A percentile compares a stretch with the other conserved stretches of the same genome.
Conservation (phyloP, 2,797 vertebrate species). For the Gymnodraco acuticeps region DNA sequence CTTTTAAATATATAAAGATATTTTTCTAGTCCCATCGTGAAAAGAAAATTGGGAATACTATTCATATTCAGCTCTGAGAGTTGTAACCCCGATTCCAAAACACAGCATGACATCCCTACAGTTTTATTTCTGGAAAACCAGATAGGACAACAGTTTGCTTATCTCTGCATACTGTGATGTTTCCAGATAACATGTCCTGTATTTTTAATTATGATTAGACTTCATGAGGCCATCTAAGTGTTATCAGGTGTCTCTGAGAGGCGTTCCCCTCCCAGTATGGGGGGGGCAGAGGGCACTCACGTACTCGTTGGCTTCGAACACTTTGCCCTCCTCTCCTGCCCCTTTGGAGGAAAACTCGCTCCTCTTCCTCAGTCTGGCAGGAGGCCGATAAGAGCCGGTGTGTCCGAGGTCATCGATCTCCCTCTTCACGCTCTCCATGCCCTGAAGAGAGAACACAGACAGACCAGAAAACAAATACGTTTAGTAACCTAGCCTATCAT, state of each 20-base stretch:
- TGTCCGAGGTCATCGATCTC: constrained; percentile 92
- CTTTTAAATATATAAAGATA: no score
- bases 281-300: constrained; percentile 64
- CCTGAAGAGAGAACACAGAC: constrained; percentile 76
- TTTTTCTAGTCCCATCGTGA: not conserved
- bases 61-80: not conserved
- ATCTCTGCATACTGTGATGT: not conserved
- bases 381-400: constrained; percentile 91
- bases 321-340: constrained; percentile 81
- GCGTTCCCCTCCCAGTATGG: constrained; percentile 6
- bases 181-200: not conserved
- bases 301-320: constrained; percentile 95
- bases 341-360: constrained; percentile 91
- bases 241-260: not conserved
- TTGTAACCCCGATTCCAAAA: not conserved
- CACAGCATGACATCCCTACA: not conserved
- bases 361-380: constrained; percentile 90
- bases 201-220: not conserved
- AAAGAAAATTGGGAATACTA: not conserved
- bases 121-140: not conserved
- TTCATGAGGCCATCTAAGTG: not conserved
- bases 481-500: no score
- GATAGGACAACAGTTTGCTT: not conserved
- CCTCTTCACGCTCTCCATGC: constrained; percentile 93
- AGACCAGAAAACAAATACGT: no score